These are phyloP conservation scores for Lagria hirta DNA, from an alignment of 2,888 invertebrate species.

Conservation along the genomic window DNA sequence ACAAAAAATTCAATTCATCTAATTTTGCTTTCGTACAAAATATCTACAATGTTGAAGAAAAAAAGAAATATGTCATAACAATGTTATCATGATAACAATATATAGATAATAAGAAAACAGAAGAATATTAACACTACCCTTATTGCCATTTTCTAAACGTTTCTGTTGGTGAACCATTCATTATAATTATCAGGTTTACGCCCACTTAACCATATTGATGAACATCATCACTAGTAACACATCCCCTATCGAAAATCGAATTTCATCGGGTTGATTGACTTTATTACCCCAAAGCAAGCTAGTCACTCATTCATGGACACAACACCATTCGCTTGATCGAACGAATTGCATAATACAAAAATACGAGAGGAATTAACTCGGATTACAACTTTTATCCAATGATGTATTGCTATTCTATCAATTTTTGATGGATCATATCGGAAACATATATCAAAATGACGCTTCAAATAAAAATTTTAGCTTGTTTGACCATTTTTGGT, in stretches of 20 bases:
- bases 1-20: no score
- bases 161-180: no score
- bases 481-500: no score
- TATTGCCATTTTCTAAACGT: no score
- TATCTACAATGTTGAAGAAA: no score
- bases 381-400: conserved; percentile 16
- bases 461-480: no score
- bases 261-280: conserved; percentile 30
- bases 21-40: no score
- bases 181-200: conserved; percentile 20
- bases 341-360: conserved; percentile 17
- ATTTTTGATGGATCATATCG: conserved; percentile 21
- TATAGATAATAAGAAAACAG: no score
- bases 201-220: conserved; percentile 21
- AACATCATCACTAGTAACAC: conserved; percentile 5
- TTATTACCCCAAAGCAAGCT: conserved; percentile 24
- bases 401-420: conserved; percentile 21
- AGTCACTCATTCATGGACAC: conserved; percentile 16
- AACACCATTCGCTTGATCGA: conserved; percentile 11
- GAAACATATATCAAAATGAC: conserved; percentile 18
- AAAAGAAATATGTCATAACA: no score
- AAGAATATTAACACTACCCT: no score
- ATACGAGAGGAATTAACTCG: conserved; percentile 17
- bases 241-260: conserved; percentile 30
- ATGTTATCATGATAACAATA: no score